phyloP scores from a whole-genome alignment of 2,113 vertebrate species.

The Notechis scutatus region DNA sequence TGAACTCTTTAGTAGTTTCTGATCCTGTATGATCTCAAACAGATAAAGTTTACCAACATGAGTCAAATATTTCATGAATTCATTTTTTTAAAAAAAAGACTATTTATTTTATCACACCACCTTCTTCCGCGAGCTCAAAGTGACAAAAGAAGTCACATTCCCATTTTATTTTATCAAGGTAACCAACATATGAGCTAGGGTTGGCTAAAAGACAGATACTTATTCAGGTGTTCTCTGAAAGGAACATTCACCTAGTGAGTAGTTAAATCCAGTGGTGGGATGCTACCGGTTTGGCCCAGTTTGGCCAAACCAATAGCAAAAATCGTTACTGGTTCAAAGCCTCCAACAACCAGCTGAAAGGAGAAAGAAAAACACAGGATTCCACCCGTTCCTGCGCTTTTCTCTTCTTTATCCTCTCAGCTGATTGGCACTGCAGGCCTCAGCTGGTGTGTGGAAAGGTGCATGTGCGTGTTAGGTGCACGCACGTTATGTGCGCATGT shows the following conservation, averaged over 20 bases:
- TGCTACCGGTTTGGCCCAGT: too few species aligned
- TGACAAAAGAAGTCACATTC: neutral
- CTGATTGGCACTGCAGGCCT: too few species aligned
- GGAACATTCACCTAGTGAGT: neutral
- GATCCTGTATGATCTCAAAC: neutral
- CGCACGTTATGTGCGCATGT: too few species aligned
- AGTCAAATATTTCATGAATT: neutral
- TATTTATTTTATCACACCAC: neutral
- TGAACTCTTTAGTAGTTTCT: neutral
- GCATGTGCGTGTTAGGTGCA: too few species aligned
- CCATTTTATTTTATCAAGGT: neutral
- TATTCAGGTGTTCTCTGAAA: neutral
- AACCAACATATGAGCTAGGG: neutral
- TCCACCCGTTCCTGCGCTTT: too few species aligned
- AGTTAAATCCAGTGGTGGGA: neutral
- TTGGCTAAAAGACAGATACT: neutral
- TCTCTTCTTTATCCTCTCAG: too few species aligned
- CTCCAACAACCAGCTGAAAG: too few species aligned
- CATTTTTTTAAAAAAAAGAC: neutral
- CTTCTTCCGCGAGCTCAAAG: neutral
- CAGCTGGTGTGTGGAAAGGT: too few species aligned
- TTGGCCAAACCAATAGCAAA: too few species aligned
- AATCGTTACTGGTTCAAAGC: too few species aligned
- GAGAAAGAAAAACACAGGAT: too few species aligned
- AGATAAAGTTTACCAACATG: neutral